phyloP scores from a whole-genome alignment of 2,888 invertebrate genomes.

The Gasteruption jaculator region DNA sequence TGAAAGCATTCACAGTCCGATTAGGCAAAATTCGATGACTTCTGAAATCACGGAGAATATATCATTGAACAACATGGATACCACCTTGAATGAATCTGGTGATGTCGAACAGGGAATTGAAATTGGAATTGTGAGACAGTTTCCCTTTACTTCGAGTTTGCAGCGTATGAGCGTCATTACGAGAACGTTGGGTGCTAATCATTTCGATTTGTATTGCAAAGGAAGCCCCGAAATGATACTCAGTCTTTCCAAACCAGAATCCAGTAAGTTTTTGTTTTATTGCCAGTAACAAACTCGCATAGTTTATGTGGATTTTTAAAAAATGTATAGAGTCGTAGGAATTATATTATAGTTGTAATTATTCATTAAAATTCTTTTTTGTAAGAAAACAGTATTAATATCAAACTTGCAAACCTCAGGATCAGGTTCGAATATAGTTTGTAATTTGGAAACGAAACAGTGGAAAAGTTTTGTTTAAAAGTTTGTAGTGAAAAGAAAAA shows the following conservation, averaged over 20 bases:
- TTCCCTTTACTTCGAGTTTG: slow-evolving; percentile 81
- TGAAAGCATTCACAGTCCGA: slow-evolving; percentile 23
- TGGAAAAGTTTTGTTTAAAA: no score
- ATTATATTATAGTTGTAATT: no score
- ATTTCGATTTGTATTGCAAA: slow-evolving; percentile 81
- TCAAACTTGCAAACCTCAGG: no score
- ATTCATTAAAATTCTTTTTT: slow-evolving; percentile 4
- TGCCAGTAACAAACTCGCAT: background rate
- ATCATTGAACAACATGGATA: slow-evolving; percentile 36
- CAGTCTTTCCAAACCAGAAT: slow-evolving; percentile 70
- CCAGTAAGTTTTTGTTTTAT: slow-evolving; percentile 52
- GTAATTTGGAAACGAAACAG: no score
- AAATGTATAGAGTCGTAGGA: no score
- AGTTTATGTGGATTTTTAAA: background rate
- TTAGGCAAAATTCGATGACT: slow-evolving; percentile 37
- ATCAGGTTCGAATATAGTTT: no score
- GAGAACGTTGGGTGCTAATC: slow-evolving; percentile 67
- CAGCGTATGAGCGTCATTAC: slow-evolving; percentile 90
- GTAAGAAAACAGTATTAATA: no score
- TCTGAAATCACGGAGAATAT: slow-evolving; percentile 38
- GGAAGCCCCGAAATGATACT: slow-evolving; percentile 91
- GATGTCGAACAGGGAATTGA: slow-evolving; percentile 54
- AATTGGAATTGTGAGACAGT: slow-evolving; percentile 80
- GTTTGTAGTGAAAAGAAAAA: no score
- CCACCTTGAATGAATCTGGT: slow-evolving; percentile 30